Evolutionary conservation across 2,113 vertebrate species (phyloP).

Genomic region (Sylvilagus bachmani): DNA sequence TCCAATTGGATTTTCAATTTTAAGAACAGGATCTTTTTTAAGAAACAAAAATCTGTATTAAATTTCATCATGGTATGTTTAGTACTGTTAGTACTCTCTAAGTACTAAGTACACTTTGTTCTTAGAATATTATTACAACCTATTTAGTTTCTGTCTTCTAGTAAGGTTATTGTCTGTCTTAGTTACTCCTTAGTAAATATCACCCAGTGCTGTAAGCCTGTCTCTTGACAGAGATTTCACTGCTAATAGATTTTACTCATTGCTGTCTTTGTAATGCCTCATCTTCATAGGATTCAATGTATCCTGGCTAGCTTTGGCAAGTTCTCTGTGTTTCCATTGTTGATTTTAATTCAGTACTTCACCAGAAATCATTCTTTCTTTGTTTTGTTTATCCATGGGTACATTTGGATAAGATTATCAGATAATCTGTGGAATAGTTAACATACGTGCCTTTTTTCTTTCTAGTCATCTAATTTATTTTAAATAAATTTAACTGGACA

Average conservation of each 20-base stretch:
- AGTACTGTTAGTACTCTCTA: too few species aligned
- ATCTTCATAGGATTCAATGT: neutral
- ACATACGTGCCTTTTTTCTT: neutral
- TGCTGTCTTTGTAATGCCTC: neutral
- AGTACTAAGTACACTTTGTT: neutral
- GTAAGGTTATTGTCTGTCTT: neutral
- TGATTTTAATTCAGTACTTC: neutral
- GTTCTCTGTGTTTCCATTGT: neutral
- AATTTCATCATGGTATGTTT: neutral
- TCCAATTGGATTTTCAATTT: neutral
- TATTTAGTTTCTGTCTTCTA: neutral
- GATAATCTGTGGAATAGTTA: neutral
- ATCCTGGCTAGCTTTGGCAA: neutral
- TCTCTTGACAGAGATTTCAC: neutral
- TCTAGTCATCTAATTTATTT: neutral
- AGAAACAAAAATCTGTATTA: neutral
- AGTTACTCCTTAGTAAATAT: neutral
- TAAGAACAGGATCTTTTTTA: neutral
- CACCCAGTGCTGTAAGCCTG: neutral
- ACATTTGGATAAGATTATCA: slow-evolving; percentile 2
- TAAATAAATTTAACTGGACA: neutral
- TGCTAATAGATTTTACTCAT: neutral
- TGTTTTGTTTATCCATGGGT: neutral
- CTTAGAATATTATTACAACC: neutral
- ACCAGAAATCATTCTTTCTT: slow-evolving; percentile 4